Evolutionary conservation across 1,140 invertebrate species (phyloP).

Genomic region (Nephila pilipes): DNA sequence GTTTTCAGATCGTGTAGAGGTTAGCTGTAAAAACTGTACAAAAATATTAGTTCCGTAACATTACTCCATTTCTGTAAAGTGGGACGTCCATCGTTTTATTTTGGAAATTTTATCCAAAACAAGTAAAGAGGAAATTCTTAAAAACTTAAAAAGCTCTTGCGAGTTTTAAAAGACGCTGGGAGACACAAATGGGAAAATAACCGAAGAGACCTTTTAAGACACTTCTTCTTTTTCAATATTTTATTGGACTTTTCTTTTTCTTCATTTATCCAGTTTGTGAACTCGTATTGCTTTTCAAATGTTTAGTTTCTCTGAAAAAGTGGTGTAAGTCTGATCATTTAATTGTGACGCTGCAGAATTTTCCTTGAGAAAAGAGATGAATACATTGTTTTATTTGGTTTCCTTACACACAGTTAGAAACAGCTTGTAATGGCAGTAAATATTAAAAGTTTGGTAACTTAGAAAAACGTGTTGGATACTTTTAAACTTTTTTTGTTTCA

Average conservation of each 20-base stretch:
- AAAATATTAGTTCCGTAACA: background rate
- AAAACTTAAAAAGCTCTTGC: constrained; percentile 31
- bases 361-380: too few species aligned
- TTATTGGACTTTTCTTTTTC: constrained; percentile 42
- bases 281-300: constrained; percentile 29
- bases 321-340: background rate
- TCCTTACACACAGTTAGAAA: too few species aligned
- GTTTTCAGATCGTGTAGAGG: background rate
- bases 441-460: too few species aligned
- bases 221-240: constrained; percentile 30
- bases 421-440: too few species aligned
- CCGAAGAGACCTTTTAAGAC: constrained; percentile 35
- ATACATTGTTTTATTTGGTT: too few species aligned
- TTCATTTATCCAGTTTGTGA: constrained; percentile 39
- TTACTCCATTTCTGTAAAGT: background rate
- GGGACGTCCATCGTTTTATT: background rate
- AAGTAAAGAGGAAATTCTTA: background rate
- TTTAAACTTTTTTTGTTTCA: too few species aligned
- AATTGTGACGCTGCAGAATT: background rate
- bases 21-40: background rate
- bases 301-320: background rate
- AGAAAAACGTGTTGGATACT: too few species aligned
- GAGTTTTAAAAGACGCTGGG: background rate
- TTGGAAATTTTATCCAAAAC: constrained; percentile 27
- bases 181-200: constrained; percentile 43